phyloP scores from a whole-genome alignment of 2,113 vertebrate species.

The Dermatemys mawii region DNA sequence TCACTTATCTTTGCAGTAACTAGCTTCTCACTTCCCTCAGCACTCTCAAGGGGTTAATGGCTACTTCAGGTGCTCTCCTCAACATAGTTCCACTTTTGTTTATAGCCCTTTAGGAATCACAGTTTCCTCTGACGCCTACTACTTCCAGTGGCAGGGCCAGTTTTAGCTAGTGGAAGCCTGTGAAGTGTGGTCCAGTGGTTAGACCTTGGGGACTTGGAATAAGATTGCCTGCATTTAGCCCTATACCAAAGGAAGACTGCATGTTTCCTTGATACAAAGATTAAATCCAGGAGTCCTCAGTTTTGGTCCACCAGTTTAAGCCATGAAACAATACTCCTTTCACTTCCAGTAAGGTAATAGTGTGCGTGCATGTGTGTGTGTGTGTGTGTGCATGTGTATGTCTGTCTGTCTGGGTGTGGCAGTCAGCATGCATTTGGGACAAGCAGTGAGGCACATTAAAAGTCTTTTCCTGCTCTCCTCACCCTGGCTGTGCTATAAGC shows the following conservation, averaged over 20 bases:
- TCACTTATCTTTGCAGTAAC: constrained; percentile 61
- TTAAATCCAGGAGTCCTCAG: not conserved
- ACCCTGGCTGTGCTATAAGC: not conserved
- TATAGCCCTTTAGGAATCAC: constrained; percentile 26
- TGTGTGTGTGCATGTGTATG: not conserved
- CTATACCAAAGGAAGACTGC: not conserved
- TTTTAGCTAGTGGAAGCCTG: accelerated
- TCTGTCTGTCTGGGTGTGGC: not conserved
- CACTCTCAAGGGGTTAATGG: constrained; percentile 6
- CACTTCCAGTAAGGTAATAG: not conserved
- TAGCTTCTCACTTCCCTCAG: constrained; percentile 63
- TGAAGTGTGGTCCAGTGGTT: not conserved
- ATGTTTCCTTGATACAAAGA: not conserved
- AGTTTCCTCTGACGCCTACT: constrained; percentile 16
- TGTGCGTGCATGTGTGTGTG: not conserved
- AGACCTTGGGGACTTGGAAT: not conserved
- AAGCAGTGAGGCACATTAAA: not conserved
- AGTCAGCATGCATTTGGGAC: not conserved
- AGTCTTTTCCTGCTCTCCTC: not conserved
- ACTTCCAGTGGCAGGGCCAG: not conserved
- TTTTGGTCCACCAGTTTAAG: not conserved
- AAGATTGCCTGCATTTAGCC: accelerated
- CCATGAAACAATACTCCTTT: not conserved
- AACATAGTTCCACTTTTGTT: constrained; percentile 9
- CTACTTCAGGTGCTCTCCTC: constrained; percentile 54